Evolutionary conservation across 2,888 invertebrate species (phyloP).

Genomic region (Pardosa pseudoannulata): DNA sequence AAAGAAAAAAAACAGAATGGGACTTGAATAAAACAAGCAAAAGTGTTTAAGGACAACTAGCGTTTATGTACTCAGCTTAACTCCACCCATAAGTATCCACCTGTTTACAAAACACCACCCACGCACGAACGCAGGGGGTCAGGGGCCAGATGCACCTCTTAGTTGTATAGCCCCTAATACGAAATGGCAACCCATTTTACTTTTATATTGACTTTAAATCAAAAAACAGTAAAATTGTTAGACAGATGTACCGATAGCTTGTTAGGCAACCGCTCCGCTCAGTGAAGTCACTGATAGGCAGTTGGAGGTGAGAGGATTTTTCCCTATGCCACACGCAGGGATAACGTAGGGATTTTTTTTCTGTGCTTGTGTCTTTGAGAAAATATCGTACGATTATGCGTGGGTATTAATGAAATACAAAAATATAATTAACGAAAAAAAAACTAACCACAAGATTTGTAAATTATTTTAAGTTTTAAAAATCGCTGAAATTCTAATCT

Average conservation of each 20-base stretch:
- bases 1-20: constrained; percentile 23
- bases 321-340: not conserved
- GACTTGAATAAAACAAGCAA: not conserved
- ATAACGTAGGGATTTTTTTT: not conserved
- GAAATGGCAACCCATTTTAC: not conserved
- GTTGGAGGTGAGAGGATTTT: not conserved
- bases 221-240: not conserved
- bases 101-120: constrained; percentile 68
- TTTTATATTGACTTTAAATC: not conserved
- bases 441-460: not conserved
- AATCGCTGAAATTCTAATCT: no score
- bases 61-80: constrained; percentile 49
- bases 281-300: constrained; percentile 5
- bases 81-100: constrained; percentile 56
- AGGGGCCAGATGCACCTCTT: not conserved
- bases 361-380: not conserved
- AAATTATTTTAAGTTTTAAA: no score
- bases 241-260: not conserved
- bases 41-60: constrained; percentile 51
- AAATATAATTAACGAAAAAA: not conserved
- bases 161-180: not conserved
- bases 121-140: constrained; percentile 14
- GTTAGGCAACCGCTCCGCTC: not conserved
- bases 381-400: not conserved
- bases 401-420: not conserved